These are phyloP conservation scores for Drosophila dives DNA, from an alignment of 2,888 invertebrate species.

Conservation along the genomic window DNA sequence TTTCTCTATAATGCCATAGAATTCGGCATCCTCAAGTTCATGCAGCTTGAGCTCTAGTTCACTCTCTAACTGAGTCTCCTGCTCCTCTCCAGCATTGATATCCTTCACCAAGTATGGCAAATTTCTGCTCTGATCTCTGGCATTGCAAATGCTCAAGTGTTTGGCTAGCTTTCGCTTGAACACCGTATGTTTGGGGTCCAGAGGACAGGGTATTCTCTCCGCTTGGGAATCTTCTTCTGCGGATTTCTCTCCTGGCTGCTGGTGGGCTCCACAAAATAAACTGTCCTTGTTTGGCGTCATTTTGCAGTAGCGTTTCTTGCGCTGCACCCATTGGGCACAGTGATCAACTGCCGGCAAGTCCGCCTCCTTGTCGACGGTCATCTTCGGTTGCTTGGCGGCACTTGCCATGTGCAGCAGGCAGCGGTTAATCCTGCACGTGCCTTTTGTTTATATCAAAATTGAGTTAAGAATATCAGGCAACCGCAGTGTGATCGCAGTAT, in stretches of 20 bases:
- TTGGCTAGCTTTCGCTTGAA: constrained; percentile 89
- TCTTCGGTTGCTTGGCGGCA: constrained; percentile 63
- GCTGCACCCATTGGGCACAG: constrained; percentile 88
- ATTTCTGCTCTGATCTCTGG: constrained; percentile 86
- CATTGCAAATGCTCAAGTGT: constrained; percentile 91
- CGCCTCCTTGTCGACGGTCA: constrained; percentile 30
- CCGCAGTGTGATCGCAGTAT: constrained; percentile 1
- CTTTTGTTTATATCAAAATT: neutral
- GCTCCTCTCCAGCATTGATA: constrained; percentile 75
- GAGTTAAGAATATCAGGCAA: neutral
- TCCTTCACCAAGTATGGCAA: constrained; percentile 84
- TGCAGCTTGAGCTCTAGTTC: constrained; percentile 81
- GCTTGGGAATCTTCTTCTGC: constrained; percentile 49
- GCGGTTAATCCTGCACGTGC: constrained; percentile 22
- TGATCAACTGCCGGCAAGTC: constrained; percentile 67
- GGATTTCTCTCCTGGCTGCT: constrained; percentile 73
- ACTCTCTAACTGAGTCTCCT: constrained; percentile 21
- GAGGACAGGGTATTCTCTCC: constrained; percentile 89
- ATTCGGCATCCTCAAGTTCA: constrained; percentile 82
- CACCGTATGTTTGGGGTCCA: constrained; percentile 90
- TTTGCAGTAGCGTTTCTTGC: constrained; percentile 91
- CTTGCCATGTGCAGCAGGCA: constrained; percentile 27
- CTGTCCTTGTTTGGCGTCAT: constrained; percentile 90
- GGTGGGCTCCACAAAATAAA: constrained; percentile 91
- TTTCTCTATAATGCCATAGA: constrained; percentile 84